These are phyloP conservation scores for Cetonia aurata DNA, from an alignment of 2,888 invertebrate genomes.

Conservation along the genomic window DNA sequence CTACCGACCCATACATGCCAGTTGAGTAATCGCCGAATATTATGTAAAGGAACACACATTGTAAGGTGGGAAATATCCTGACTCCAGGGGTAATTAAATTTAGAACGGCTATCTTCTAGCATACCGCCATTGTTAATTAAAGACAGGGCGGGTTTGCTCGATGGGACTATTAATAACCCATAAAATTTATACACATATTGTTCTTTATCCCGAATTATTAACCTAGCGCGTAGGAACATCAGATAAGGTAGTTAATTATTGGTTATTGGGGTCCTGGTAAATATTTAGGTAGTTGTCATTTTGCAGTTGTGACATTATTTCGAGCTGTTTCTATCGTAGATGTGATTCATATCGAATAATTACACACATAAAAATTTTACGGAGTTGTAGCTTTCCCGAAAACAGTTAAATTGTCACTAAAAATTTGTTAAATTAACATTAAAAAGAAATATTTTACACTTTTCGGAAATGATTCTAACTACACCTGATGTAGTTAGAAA, in stretches of 20 bases:
- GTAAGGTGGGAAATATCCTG: slow-evolving; percentile 37
- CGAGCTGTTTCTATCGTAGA: too few species aligned
- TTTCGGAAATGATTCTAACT: too few species aligned
- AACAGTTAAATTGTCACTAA: too few species aligned
- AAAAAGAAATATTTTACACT: too few species aligned
- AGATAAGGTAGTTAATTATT: slow-evolving; percentile 37
- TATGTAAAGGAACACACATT: slow-evolving; percentile 28
- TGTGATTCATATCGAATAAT: too few species aligned
- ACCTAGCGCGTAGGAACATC: slow-evolving; percentile 25
- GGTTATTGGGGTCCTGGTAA: slow-evolving; percentile 18
- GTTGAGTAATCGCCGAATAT: slow-evolving; percentile 4
- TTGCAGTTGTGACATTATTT: too few species aligned
- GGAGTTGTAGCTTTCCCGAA: too few species aligned
- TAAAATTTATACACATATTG: slow-evolving; percentile 50
- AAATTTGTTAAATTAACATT: too few species aligned
- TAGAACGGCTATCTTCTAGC: slow-evolving; percentile 50
- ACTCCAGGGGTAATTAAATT: slow-evolving; percentile 44
- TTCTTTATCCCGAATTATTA: slow-evolving; percentile 43
- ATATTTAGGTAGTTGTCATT: neutral
- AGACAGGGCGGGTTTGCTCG: slow-evolving; percentile 50
- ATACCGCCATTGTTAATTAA: slow-evolving; percentile 57
- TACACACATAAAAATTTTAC: too few species aligned
- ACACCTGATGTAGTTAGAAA: too few species aligned
- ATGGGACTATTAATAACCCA: slow-evolving; percentile 51
- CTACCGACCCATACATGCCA: slow-evolving; percentile 12